Evolutionary conservation across 2,113 vertebrate species (phyloP), one percentile per base, ranked within the genome.

Genomic region (Hippocampus abdominalis): DNA sequence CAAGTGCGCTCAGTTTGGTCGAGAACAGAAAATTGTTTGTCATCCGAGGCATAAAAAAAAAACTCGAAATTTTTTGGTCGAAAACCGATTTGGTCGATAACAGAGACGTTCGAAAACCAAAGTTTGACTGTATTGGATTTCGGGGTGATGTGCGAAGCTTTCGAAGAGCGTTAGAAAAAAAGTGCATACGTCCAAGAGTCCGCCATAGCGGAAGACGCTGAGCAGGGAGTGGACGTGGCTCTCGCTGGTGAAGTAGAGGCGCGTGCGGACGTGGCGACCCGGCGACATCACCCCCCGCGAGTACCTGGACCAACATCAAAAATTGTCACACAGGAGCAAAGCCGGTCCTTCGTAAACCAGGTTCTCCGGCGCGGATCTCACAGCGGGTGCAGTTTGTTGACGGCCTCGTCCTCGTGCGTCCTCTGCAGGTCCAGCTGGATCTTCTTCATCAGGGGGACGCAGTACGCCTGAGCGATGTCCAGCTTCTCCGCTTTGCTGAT

Each of bases 311-410:
- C 61, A 71, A 4, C 53, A 53, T 13, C 8, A 79, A 42, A 42
- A 71, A 18, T 48, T 40, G 25, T 2, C 4, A 69, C 44, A 57
- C 9, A 0, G 51, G 27, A 12, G n/a, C 21, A 56, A 56, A 23
- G 32, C 5, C 32, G 32, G 32, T 36, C 32, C 32, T 36, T 36
- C 5, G 32, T 36, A 36, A 36, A 6, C 5, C 32, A 6, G 32
- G 5, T 6, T 5, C 6, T 1, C 18, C 10, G 8, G 20, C 5
- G 65, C 3, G 1, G 8, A 36, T 62, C 91, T 92, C 84, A 94
- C 97, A 98, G 90, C 0, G 96, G 97, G 81, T 98, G 97, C 18
- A 98, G 93, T 80, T 99, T 99, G 93, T 99, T 98, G 73, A 99
- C 97, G 36, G 97, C 95, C 81, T 99, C 96, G 36, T 98, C 97